These are phyloP conservation scores for Rotaria socialis DNA, from an alignment of 2,888 invertebrate genomes.

Conservation along the genomic window DNA sequence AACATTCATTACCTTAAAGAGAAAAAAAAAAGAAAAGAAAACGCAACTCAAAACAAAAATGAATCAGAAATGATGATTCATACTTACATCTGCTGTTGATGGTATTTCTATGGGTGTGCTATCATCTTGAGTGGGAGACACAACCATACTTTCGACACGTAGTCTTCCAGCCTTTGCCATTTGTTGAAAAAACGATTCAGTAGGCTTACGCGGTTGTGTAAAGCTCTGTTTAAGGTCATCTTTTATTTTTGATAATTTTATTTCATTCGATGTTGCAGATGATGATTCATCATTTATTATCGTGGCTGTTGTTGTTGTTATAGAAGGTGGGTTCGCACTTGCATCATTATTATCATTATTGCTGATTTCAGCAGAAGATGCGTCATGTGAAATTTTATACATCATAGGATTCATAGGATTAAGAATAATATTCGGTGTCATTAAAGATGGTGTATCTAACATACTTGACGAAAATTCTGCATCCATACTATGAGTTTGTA, in stretches of 20 bases:
- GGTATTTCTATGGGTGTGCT: background rate
- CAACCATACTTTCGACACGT: too few species aligned
- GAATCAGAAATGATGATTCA: too few species aligned
- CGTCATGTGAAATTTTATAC: background rate
- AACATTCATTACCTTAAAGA: too few species aligned
- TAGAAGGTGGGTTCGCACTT: background rate
- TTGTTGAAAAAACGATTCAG: background rate
- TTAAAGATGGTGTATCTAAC: background rate
- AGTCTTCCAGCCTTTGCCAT: background rate
- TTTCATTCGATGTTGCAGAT: background rate
- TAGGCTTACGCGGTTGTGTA: background rate
- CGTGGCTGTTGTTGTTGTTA: background rate
- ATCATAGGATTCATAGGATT: too few species aligned
- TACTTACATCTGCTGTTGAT: background rate
- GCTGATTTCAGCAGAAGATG: background rate
- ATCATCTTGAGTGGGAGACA: background rate
- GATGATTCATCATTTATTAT: background rate
- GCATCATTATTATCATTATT: background rate
- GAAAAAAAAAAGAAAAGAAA: too few species aligned
- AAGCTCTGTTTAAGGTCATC: constrained; percentile 10
- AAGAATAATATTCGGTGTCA: background rate
- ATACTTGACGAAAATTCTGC: background rate
- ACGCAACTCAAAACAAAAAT: too few species aligned
- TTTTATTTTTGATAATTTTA: background rate
- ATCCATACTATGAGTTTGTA: background rate